Base-by-base conservation (phyloP, 2,113 vertebrate genomes). In the Cyprinodon brontotheroides region DNA sequence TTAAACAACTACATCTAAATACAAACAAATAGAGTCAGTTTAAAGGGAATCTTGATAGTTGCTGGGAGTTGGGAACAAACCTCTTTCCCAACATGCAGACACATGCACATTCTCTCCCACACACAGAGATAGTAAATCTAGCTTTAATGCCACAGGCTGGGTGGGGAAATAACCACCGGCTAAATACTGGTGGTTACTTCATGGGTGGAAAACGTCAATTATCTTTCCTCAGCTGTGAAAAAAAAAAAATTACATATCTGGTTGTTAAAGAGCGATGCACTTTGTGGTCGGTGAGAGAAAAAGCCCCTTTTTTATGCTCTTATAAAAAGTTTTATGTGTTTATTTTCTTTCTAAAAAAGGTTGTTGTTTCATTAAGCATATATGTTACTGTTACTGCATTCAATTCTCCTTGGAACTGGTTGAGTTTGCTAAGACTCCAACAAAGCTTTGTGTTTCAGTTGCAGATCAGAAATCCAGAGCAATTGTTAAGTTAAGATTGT, bases 121-220 rank as follows among this genome's bases (percentile, higher is more conserved):
- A 72, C 43, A 74, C 50, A 47, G 61, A 67, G 4, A 68, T 22
- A 41, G 53, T 64, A 50, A 79, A n/a, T n/a, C n/a, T n/a, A n/a
- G n/a, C n/a, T 41, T 69, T 15, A 36, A n/a, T n/a, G 38, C 45
- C 76, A 47, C 65, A 72, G 61, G 57, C 67, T 45, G 72, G n/a
- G 73, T 43, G 78, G 73, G 70, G 77, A 64, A 77, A 72, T 63
- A 84, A 76, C 69, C 79, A 60, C 61, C 57, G 47, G n/a, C n/a
- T 70, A 76, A 79, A 67, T 14, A 65, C 74, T 65, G 74, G n/a
- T 73, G 47, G 48, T 60, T 66, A 29, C 13, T n/a, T n/a, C n/a
- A n/a, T 75, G 70, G 74, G 69, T 61, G 41, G 43, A 82, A 12
- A 72, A 22, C 77, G 48, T 12, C 65, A 66, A 59, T 83, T 68